Conservation (phyloP, 2,888 invertebrate species). For the Brenthis hecate region DNA sequence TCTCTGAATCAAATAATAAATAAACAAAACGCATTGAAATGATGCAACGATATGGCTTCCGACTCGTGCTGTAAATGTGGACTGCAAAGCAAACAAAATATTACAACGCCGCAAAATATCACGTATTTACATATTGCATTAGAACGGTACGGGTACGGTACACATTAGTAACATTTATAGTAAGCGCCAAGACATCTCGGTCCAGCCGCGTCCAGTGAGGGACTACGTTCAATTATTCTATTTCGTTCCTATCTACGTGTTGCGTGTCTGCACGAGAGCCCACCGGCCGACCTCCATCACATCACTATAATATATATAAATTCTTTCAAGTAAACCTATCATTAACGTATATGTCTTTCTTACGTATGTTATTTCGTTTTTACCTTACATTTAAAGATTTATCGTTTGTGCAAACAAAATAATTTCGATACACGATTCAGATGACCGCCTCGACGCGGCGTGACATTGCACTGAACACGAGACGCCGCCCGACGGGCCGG, state of each 20-base stretch:
- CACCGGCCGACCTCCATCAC: slow-evolving; percentile 34
- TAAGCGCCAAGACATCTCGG: background rate
- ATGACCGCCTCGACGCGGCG: background rate
- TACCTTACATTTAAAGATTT: slow-evolving; percentile 64
- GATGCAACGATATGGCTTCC: slow-evolving; percentile 45
- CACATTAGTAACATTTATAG: slow-evolving; percentile 1
- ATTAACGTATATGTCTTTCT: slow-evolving; percentile 82
- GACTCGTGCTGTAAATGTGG: slow-evolving; percentile 24
- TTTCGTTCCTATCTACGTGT: slow-evolving; percentile 18
- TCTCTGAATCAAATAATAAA: slow-evolving; percentile 54
- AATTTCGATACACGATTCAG: slow-evolving; percentile 64
- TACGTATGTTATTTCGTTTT: slow-evolving; percentile 81
- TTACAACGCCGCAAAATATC: slow-evolving; percentile 25
- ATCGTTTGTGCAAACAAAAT: slow-evolving; percentile 71
- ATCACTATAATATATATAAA: slow-evolving; percentile 61
- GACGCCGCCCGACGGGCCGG: slow-evolving; percentile 36
- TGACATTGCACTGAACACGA: too few relatives aligned
- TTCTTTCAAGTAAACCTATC: slow-evolving; percentile 77
- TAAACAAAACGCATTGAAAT: slow-evolving; percentile 44
- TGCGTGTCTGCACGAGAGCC: slow-evolving; percentile 39
- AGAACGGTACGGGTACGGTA: slow-evolving; percentile 8
- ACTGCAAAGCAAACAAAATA: slow-evolving; percentile 30
- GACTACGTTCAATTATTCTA: slow-evolving; percentile 17
- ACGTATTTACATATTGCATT: slow-evolving; percentile 17
- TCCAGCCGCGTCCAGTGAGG: slow-evolving; percentile 2